These are phyloP conservation scores for Aplodontia rufa DNA, from an alignment of 2,113 vertebrate genomes.

Conservation along the genomic window DNA sequence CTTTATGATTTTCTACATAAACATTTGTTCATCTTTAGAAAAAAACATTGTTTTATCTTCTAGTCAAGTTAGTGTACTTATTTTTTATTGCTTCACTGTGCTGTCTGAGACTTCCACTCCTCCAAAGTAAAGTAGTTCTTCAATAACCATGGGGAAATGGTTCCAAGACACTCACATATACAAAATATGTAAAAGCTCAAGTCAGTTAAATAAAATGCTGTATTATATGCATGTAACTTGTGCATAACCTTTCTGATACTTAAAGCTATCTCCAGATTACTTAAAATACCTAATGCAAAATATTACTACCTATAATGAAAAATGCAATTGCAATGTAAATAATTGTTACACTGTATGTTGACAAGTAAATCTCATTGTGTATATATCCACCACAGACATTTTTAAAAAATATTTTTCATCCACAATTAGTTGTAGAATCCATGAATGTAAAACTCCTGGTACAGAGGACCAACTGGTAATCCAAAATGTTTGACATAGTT, in stretches of 20 bases:
- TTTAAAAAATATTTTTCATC: neutral
- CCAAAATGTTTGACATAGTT: neutral
- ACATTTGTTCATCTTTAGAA: neutral
- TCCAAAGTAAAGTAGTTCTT: neutral
- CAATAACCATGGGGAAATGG: neutral
- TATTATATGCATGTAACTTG: neutral
- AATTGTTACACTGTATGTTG: neutral
- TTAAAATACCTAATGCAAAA: neutral
- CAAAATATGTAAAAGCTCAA: neutral
- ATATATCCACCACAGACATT: neutral
- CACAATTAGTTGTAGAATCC: neutral
- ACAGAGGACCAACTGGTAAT: neutral
- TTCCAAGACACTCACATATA: neutral
- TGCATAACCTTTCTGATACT: neutral
- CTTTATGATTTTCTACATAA: neutral
- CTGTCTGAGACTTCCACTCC: neutral
- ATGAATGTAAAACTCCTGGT: neutral
- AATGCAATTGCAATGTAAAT: neutral
- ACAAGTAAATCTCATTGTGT: too few species aligned
- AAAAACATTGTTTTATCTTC: neutral
- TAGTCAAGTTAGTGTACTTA: neutral
- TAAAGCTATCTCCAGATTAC: neutral
- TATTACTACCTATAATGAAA: too few species aligned
- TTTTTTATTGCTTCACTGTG: neutral
- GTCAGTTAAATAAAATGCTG: neutral